These are phyloP conservation scores for Scaptomyza graminum DNA, from an alignment of 1,140 invertebrate species.

Conservation along the genomic window DNA sequence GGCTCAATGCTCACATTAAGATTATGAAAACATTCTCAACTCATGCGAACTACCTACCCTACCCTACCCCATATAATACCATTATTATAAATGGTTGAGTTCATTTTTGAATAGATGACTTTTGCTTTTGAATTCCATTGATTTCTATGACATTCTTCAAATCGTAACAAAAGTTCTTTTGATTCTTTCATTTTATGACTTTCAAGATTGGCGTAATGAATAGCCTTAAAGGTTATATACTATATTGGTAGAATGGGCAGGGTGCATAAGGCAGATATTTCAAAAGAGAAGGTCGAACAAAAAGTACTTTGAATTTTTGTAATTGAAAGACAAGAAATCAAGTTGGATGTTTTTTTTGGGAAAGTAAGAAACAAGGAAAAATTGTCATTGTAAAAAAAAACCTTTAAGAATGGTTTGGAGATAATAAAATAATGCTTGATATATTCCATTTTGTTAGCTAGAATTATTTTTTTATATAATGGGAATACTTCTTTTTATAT, in stretches of 20 bases:
- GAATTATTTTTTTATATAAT: no score
- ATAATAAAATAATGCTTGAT: no score
- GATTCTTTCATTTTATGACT: background rate
- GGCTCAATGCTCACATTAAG: slow-evolving; percentile 41
- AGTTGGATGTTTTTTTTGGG: background rate
- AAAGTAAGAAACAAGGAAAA: background rate
- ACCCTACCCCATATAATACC: background rate
- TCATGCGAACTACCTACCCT: slow-evolving; percentile 16
- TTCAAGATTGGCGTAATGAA: background rate
- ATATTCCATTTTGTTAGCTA: no score
- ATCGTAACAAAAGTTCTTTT: background rate
- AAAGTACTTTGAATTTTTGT: background rate
- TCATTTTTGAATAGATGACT: slow-evolving; percentile 20
- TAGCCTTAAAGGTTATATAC: background rate
- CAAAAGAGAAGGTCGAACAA: slow-evolving; percentile 10
- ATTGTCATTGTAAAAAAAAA: background rate
- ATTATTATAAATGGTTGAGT: background rate
- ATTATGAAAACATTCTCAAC: slow-evolving; percentile 26
- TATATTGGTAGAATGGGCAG: background rate
- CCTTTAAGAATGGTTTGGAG: no score
- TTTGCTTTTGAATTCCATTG: slow-evolving; percentile 10
- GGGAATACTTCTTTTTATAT: no score
- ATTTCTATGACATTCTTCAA: slow-evolving; percentile 13
- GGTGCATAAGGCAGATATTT: background rate
- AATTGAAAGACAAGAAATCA: slow-evolving; percentile 5